Percentiles rank a stretch among this genome's conserved stretches.
Conservation (phyloP, 2,797 vertebrate genomes). For the Fratercula arctica region DNA sequence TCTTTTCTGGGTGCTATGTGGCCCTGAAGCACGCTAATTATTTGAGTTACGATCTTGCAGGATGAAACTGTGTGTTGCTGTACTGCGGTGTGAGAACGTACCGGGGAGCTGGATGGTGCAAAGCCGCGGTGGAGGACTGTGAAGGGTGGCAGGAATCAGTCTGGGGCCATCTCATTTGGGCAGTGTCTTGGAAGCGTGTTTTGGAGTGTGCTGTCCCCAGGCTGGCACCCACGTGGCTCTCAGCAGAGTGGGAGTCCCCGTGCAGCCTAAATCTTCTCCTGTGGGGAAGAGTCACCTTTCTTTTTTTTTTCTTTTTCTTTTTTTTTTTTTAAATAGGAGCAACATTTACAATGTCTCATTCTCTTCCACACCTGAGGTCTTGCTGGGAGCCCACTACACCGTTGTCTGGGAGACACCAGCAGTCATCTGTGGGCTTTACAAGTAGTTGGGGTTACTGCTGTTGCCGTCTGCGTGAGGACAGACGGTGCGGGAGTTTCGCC, state of each 20-base stretch:
- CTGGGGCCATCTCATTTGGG: background rate
- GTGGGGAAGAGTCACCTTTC: background rate
- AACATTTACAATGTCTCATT: background rate
- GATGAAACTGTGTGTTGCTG: background rate
- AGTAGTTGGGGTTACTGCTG: background rate
- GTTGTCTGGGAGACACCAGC: background rate
- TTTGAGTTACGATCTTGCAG: background rate
- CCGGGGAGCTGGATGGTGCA: rapidly evolving
- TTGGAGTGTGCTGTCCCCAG: background rate
- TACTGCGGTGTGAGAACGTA: background rate
- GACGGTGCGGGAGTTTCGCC: background rate
- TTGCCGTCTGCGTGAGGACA: rapidly evolving
- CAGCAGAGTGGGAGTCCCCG: background rate
- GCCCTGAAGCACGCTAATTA: background rate
- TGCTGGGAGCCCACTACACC: background rate
- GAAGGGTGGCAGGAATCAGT: background rate
- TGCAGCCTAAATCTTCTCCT: background rate
- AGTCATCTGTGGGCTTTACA: background rate
- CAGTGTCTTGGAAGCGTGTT: background rate
- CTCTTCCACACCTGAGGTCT: background rate
- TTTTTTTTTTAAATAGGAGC: background rate
- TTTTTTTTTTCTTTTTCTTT: background rate
- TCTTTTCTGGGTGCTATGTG: background rate
- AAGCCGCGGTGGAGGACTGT: rapidly evolving
- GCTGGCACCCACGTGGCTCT: background rate